phyloP scores from a whole-genome alignment of 2,797 vertebrate genomes.

The Syngnathus acus region DNA sequence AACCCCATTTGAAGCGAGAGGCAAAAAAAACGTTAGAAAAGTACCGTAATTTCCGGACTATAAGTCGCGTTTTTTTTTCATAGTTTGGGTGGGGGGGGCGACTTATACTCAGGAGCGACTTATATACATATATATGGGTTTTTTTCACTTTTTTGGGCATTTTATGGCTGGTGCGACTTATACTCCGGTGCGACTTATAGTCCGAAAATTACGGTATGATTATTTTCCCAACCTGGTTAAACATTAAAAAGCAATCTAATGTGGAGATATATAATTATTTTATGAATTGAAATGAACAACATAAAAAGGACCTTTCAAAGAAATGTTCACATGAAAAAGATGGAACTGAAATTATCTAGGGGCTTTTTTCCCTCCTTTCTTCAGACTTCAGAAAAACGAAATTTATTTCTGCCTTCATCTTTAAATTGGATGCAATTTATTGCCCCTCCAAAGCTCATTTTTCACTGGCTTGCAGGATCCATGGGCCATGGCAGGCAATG shows the following conservation, averaged over 20 bases:
- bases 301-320: slow-evolving; percentile 68
- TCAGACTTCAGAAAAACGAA: slow-evolving; percentile 77
- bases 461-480: slow-evolving; percentile 72
- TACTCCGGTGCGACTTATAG: too few species aligned
- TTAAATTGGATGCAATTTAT: slow-evolving; percentile 85
- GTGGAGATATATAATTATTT: slow-evolving; percentile 63
- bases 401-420: slow-evolving; percentile 83
- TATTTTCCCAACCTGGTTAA: slow-evolving; percentile 69
- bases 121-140: too few species aligned
- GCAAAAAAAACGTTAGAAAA: slow-evolving; percentile 53
- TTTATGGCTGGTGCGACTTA: too few species aligned
- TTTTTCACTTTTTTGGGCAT: too few species aligned
- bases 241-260: slow-evolving; percentile 64
- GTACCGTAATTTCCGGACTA: too few species aligned
- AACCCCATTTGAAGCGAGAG: slow-evolving; percentile 52
- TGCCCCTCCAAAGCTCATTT: slow-evolving; percentile 81
- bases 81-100: too few species aligned
- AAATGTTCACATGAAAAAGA: slow-evolving; percentile 65
- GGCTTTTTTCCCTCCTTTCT: slow-evolving; percentile 55
- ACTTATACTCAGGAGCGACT: too few species aligned
- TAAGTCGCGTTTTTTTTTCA: too few species aligned
- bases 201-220: too few species aligned
- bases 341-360: slow-evolving; percentile 65
- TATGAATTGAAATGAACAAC: slow-evolving; percentile 66
- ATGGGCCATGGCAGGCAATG: slow-evolving; percentile 72